Conservation (phyloP, 64 coral and sea anemone genomes). For the Stichodactyla helianthus region DNA sequence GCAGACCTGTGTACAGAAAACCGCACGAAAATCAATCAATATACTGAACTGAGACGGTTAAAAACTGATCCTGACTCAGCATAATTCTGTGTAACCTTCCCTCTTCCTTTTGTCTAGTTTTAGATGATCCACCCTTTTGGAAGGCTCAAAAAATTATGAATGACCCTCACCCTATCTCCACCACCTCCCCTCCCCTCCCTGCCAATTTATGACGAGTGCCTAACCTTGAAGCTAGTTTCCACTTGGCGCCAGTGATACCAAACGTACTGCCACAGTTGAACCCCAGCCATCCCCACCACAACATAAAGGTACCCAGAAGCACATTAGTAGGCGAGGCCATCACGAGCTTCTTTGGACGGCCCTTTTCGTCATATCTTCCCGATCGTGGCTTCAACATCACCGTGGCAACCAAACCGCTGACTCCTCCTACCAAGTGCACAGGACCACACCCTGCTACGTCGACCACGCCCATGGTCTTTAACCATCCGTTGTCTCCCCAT, state of each 20-base stretch:
- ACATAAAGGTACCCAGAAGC: slow-evolving; percentile 67
- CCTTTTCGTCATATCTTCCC: slow-evolving; percentile 38
- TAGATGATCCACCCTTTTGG: no score
- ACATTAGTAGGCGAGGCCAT: slow-evolving; percentile 70
- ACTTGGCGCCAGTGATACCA: slow-evolving; percentile 64
- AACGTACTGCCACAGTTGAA: slow-evolving; percentile 88
- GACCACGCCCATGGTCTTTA: slow-evolving; percentile 18
- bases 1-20: slow-evolving; percentile 58
- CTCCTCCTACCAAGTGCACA: slow-evolving; percentile 39
- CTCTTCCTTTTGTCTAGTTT: no score
- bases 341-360: background rate
- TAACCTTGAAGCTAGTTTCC: slow-evolving; percentile 35
- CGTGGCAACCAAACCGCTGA: slow-evolving; percentile 63
- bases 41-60: background rate
- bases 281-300: slow-evolving; percentile 84
- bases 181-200: no score
- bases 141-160: no score
- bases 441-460: slow-evolving; percentile 43
- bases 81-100: no score
- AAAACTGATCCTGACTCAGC: background rate
- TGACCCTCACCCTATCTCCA: no score
- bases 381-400: slow-evolving; percentile 46
- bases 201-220: background rate
- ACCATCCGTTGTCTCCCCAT: slow-evolving; percentile 33
- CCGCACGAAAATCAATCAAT: background rate